Evolutionary conservation across 92 coral and sea anemone genomes (phyloP), one percentile per base, ranked within the genome.

Genomic region (Anthopleura xanthogrammica): DNA sequence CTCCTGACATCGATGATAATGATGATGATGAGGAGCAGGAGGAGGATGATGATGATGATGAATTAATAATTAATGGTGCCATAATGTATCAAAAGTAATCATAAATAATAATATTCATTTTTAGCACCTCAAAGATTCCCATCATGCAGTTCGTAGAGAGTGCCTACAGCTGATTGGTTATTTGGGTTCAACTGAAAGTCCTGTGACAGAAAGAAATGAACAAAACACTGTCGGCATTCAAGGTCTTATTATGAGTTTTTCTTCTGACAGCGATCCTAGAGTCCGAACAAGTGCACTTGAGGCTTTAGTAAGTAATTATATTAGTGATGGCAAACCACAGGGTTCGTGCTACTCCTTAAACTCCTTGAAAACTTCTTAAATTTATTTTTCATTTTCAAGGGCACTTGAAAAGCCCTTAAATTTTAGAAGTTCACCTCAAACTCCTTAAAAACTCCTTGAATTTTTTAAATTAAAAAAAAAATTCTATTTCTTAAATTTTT

Each of bases 221-320:
- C 74, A 68, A 68, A 68, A 3, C 5, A 22, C 41, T 4, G 70
- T 77, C 14, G 90, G 88, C 76, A 91, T 91, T 2, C 99, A 96
- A 83, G 73, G 87, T 60, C 87, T 96, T 65, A 70, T 94, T 19
- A 94, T 93, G 65, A 90, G 94, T 81, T 92, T 90, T 85, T 85
- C 98, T 68, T 79, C 85, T 12, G 99, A 96, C 83, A 93, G 97
- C 83, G 99, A 96, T 86, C 95, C 99, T 0, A 90, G 99, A 64
- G 99, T 96, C 8, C 86, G 99, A 66, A 96, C 98, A 60, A 92
- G 93, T 83, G 99, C 98, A 19, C 75, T 96, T 65, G 95, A 94
- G 75, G 96, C 98, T 40, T 76, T 96, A 85, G 99, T 96, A 75
- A 90, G 98, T 74, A 12, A 14, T 20, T 78, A 39, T 62, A 7